These are phyloP conservation scores for Danaus chrysippus DNA, from an alignment of 2,888 invertebrate species.

Conservation along the genomic window DNA sequence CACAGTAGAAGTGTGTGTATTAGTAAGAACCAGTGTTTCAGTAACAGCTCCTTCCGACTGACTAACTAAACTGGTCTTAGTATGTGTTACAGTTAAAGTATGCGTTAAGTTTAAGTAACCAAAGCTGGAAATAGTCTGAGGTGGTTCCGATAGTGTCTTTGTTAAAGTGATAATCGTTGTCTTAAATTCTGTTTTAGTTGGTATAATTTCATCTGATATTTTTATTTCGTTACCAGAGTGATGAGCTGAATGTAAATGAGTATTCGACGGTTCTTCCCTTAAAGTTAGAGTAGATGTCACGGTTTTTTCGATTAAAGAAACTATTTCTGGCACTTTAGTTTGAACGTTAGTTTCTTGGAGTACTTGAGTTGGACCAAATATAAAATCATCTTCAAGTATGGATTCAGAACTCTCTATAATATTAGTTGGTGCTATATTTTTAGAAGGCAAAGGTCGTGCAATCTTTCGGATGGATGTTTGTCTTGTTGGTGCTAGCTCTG, in stretches of 20 bases:
- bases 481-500: slow-evolving; percentile 60
- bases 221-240: slow-evolving; percentile 80
- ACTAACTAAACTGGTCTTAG: slow-evolving; percentile 86
- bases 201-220: slow-evolving; percentile 72
- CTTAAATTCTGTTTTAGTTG: slow-evolving; percentile 67
- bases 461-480: slow-evolving; percentile 54
- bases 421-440: slow-evolving; percentile 42
- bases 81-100: slow-evolving; percentile 88
- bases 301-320: slow-evolving; percentile 41
- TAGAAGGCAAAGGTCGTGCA: slow-evolving; percentile 51
- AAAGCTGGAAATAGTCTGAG: slow-evolving; percentile 71
- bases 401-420: slow-evolving; percentile 70
- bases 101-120: slow-evolving; percentile 89
- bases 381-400: slow-evolving; percentile 56
- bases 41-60: slow-evolving; percentile 85
- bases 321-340: slow-evolving; percentile 41
- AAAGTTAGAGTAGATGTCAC: slow-evolving; percentile 44
- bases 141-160: slow-evolving; percentile 67
- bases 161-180: slow-evolving; percentile 71
- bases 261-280: slow-evolving; percentile 41
- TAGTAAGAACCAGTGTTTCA: slow-evolving; percentile 86
- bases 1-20: slow-evolving; percentile 88
- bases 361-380: slow-evolving; percentile 58
- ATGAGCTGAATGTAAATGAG: slow-evolving; percentile 56
- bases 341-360: slow-evolving; percentile 47